Percentiles rank a stretch among this genome's conserved stretches.
Conservation (phyloP, 2,113 vertebrate species). For the Hirundichthys speculiger region DNA sequence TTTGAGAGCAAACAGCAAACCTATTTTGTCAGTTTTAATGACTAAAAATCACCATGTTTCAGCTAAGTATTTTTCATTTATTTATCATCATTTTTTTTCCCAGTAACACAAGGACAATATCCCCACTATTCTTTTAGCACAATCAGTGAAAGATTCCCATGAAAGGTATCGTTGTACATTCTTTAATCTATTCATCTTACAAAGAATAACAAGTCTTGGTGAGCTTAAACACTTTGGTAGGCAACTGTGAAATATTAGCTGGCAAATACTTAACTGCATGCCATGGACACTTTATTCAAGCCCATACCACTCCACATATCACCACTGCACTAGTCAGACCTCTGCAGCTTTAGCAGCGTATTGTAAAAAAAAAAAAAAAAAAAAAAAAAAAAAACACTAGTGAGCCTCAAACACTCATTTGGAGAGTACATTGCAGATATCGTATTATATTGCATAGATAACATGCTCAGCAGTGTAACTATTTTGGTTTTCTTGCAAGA, state of each 20-base stretch:
- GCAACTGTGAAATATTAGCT: constrained; percentile 80
- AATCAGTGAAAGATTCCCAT: constrained; percentile 63
- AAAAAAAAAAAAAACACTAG: constrained; percentile 50
- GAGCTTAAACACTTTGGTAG: constrained; percentile 77
- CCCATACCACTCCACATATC: constrained; percentile 69
- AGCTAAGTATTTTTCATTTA: constrained; percentile 33
- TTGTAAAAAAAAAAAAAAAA: constrained; percentile 52
- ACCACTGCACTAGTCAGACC: constrained; percentile 74
- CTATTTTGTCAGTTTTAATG: constrained; percentile 17
- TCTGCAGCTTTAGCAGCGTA: constrained; percentile 74
- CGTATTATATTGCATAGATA: constrained; percentile 51
- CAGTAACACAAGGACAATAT: constrained; percentile 50
- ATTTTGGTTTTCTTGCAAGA: constrained; percentile 38
- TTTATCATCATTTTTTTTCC: constrained; percentile 20
- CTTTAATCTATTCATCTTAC: constrained; percentile 66
- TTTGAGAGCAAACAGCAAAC: constrained; percentile 50
- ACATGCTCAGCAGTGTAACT: constrained; percentile 30
- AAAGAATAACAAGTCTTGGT: constrained; percentile 69
- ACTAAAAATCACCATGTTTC: constrained; percentile 30
- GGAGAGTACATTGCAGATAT: constrained; percentile 45
- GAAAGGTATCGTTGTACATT: constrained; percentile 70
- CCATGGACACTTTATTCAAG: constrained; percentile 63
- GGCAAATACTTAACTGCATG: constrained; percentile 69
- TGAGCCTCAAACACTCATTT: constrained; percentile 52
- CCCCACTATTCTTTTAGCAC: constrained; percentile 57